Evolutionary conservation across 2,888 invertebrate genomes (phyloP), one percentile per base, ranked within the genome.

Genomic region (Limnephilus marmoratus): DNA sequence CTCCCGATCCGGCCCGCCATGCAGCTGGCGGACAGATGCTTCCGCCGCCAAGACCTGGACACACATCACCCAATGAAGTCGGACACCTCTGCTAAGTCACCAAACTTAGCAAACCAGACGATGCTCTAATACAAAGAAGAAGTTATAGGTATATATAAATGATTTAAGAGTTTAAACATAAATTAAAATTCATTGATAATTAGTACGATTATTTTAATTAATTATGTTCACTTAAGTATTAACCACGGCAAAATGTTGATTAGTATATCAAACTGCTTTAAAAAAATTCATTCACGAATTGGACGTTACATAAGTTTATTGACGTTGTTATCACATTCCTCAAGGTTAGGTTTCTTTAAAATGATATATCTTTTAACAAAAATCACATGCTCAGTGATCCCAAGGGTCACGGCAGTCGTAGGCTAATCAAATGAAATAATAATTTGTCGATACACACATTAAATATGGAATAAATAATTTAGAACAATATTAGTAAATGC

Each of bases 291-390:
- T 86, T 86, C 49, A 86, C 45, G 24, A 45, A n/a, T 86, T 0
- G 45, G n/a, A 49, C 45, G 45, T 86, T 86, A 86, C 49, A 31
- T 86, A 86, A 86, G 3, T 45, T 49, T 49, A 45, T 86, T 85
- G 24, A 86, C 13, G n/a, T 41, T 37, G 37, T 41, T 86, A 86
- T 86, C 45, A n/a, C 29, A 11, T 45, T 49, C 12, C 29, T 86
- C 86, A 86, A 86, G 86, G 86, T 86, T 41, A 86, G 15, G 86
- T 86, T 12, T 53, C n/a, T 53, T 86, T 31, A 86, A 86, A 45
- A 29, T n/a, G 41, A 29, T 13, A 29, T 29, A 24, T 86, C 45
- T 37, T 45, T 29, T 12, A 37, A 45, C 15, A 86, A 49, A 41
- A 49, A 86, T 86, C 86, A 86, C 49, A 49, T 86, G 45, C 29